phyloP scores from a whole-genome alignment of 2,888 invertebrate genomes.

The Campoplex nolae region DNA sequence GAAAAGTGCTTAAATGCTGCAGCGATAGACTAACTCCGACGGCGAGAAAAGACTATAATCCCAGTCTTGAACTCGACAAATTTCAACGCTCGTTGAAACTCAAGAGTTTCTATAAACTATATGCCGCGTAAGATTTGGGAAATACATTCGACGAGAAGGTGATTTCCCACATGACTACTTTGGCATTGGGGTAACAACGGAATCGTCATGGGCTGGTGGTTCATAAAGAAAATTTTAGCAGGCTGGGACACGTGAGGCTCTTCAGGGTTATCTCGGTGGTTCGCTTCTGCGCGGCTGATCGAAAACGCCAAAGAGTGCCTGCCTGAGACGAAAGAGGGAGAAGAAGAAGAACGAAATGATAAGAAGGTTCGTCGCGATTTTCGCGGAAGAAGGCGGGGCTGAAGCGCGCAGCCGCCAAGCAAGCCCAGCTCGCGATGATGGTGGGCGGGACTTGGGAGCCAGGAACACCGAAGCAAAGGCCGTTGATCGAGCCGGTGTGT shows the following conservation, averaged over 20 bases:
- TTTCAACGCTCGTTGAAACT: background rate
- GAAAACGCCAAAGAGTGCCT: slow-evolving; percentile 9
- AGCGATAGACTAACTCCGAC: background rate
- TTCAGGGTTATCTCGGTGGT: slow-evolving; percentile 21
- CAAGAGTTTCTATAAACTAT: background rate
- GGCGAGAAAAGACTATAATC: background rate
- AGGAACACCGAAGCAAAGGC: slow-evolving; percentile 75
- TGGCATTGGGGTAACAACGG: slow-evolving; percentile 3
- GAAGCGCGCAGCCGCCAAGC: slow-evolving; percentile 80
- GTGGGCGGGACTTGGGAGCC: slow-evolving; percentile 79
- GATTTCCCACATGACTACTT: slow-evolving; percentile 47
- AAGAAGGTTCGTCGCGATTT: slow-evolving; percentile 45
- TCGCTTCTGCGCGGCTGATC: slow-evolving; percentile 47
- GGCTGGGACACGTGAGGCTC: background rate
- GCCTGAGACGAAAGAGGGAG: slow-evolving; percentile 9
- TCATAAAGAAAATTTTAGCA: slow-evolving; percentile 9
- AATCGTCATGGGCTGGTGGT: slow-evolving; percentile 11
- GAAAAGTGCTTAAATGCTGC: background rate
- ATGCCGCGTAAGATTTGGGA: background rate
- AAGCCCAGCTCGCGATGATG: slow-evolving; percentile 70
- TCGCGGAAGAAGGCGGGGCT: slow-evolving; percentile 75
- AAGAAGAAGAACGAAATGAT: slow-evolving; percentile 30
- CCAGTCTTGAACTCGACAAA: too few species aligned
- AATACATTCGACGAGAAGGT: background rate
- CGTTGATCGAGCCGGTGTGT: slow-evolving; percentile 77